These are phyloP conservation scores for Tamandua tetradactyla DNA, from an alignment of 2,797 vertebrate species.

Conservation along the genomic window DNA sequence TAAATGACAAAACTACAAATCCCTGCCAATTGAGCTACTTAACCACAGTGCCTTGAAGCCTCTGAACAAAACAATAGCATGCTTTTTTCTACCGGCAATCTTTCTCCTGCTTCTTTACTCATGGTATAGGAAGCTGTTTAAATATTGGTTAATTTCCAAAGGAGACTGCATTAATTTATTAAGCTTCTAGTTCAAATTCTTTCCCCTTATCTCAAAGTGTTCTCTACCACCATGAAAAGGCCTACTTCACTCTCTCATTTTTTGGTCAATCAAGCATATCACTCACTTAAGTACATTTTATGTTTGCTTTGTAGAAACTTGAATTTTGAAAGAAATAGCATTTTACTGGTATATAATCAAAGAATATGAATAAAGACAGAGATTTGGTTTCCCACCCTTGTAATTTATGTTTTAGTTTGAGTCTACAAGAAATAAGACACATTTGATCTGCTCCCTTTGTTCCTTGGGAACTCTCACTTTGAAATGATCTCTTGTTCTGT, in stretches of 20 bases:
- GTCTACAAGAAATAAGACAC: not conserved
- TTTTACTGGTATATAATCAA: not conserved
- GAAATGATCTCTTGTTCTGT: not conserved
- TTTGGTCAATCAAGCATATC: not conserved
- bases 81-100: not conserved
- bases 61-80: not conserved
- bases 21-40: not conserved
- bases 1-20: not conserved
- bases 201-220: not conserved
- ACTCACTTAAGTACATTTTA: not conserved
- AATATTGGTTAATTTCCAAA: slow-evolving; percentile 23
- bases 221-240: not conserved
- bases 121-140: not conserved
- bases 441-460: not conserved
- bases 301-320: not conserved
- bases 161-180: not conserved
- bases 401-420: slow-evolving; percentile 10
- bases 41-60: not conserved
- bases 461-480: not conserved
- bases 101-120: not conserved
- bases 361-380: not conserved
- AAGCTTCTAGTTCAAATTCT: not conserved
- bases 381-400: not conserved
- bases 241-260: not conserved
- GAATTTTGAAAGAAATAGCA: slow-evolving; percentile 1